phyloP scores from a whole-genome alignment of 2,113 vertebrate species.

The Artemisiospiza belli region DNA sequence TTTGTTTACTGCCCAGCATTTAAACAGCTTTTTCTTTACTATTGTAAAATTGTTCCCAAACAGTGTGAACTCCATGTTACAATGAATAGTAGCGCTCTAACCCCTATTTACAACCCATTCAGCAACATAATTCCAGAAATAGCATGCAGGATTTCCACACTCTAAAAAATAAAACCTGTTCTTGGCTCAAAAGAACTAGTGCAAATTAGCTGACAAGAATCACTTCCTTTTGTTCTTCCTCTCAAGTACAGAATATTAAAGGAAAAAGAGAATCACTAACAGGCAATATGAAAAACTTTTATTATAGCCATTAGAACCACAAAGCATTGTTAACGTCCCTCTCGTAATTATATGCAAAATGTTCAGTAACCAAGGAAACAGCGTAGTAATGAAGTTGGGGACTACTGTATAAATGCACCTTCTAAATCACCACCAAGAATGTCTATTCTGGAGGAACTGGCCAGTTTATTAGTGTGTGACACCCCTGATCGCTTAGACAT shows the following conservation, averaged over 20 bases:
- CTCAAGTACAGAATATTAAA: not conserved
- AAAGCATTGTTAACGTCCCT: not conserved
- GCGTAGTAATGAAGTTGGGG: constrained; percentile 29
- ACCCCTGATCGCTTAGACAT: not conserved
- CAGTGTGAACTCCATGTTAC: constrained; percentile 52
- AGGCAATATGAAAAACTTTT: constrained; percentile 13
- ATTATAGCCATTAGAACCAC: constrained; percentile 35
- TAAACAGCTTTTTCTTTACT: constrained; percentile 58
- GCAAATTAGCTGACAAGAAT: constrained; percentile 43
- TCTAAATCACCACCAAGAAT: constrained; percentile 32
- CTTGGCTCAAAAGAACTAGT: constrained; percentile 33
- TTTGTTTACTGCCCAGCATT: constrained; percentile 61
- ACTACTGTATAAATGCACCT: constrained; percentile 50
- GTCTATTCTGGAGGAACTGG: not conserved
- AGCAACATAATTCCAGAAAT: constrained; percentile 31
- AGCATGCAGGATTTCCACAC: constrained; percentile 33
- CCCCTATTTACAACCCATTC: constrained; percentile 56
- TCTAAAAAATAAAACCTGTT: constrained; percentile 22
- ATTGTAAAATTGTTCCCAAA: constrained; percentile 61
- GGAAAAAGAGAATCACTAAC: not conserved
- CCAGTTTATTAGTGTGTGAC: constrained; percentile 40
- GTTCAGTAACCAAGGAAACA: constrained; percentile 62
- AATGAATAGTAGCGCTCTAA: constrained; percentile 54
- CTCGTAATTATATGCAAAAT: constrained; percentile 18
- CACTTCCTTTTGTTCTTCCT: constrained; percentile 9